phyloP scores from a whole-genome alignment of 1,140 invertebrate species.

The Papilio aristodemus region DNA sequence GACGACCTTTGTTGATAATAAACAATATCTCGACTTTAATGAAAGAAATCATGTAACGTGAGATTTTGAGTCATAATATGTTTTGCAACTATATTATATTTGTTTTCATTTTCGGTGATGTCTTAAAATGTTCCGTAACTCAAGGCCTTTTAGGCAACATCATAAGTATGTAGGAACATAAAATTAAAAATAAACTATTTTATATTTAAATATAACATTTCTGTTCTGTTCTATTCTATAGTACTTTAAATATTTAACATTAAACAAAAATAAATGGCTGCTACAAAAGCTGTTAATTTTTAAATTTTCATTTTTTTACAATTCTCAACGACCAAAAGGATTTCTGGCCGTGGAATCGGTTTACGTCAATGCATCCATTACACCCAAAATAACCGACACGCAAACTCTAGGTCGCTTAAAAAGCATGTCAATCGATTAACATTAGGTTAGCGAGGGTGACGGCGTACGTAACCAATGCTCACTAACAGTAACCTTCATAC shows the following conservation, averaged over 20 bases:
- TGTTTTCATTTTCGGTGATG: conserved; percentile 43
- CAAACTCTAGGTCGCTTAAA: conserved; percentile 59
- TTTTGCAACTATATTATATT: conserved; percentile 63
- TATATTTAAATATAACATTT: neutral
- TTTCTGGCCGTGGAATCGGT: conserved; percentile 65
- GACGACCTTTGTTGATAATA: conserved; percentile 78
- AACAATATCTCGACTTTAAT: conserved; percentile 75
- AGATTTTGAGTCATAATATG: conserved; percentile 73
- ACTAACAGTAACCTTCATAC: conserved; percentile 9
- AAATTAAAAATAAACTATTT: too few species aligned
- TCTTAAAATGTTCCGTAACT: conserved; percentile 28
- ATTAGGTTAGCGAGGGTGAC: conserved; percentile 46
- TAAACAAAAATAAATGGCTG: neutral
- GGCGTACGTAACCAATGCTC: conserved; percentile 31
- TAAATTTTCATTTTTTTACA: neutral
- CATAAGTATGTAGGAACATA: neutral
- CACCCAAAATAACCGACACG: conserved; percentile 66
- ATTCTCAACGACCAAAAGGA: conserved; percentile 53
- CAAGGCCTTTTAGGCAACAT: conserved; percentile 32
- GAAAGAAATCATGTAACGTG: conserved; percentile 75
- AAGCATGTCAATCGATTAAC: conserved; percentile 74
- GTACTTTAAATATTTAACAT: neutral
- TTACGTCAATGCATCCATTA: conserved; percentile 74
- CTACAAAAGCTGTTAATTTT: neutral
- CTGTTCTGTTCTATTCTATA: neutral